phyloP scores from a whole-genome alignment of 2,888 invertebrate genomes.

The Drymonia ruficornis region DNA sequence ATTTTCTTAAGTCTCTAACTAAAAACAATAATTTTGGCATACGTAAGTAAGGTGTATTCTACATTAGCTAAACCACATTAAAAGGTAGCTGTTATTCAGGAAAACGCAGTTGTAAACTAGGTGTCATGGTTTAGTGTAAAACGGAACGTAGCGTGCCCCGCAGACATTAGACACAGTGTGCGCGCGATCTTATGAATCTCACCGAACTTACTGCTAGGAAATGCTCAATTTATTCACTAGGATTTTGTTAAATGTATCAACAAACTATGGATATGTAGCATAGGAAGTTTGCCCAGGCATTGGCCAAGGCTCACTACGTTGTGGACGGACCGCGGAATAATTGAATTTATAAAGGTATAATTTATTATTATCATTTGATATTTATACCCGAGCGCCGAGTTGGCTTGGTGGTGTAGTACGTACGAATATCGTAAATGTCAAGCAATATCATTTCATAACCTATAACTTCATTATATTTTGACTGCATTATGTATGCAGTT shows the following conservation, averaged over 20 bases:
- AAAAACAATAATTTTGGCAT: not conserved
- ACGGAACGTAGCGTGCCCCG: conserved; percentile 47
- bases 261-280: no score
- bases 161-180: conserved; percentile 41
- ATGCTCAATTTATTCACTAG: conserved; percentile 5
- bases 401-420: no score
- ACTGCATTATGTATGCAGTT: conserved; percentile 22
- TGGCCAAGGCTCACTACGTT: no score
- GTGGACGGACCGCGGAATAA: no score
- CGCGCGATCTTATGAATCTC: conserved; percentile 41
- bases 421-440: no score
- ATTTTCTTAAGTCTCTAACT: no score
- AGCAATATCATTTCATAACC: no score
- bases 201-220: conserved; percentile 24
- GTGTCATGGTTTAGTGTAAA: conserved; percentile 33
- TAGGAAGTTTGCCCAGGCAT: no score
- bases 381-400: no score
- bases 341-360: no score
- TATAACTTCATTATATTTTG: no score
- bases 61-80: not conserved
- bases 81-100: conserved; percentile 11
- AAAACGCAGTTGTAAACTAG: conserved; percentile 37
- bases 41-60: not conserved
- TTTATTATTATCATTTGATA: no score
- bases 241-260: conserved; percentile 8